Evolutionary conservation across 1,140 invertebrate genomes (phyloP).

Genomic region (Ceratina australensis): DNA sequence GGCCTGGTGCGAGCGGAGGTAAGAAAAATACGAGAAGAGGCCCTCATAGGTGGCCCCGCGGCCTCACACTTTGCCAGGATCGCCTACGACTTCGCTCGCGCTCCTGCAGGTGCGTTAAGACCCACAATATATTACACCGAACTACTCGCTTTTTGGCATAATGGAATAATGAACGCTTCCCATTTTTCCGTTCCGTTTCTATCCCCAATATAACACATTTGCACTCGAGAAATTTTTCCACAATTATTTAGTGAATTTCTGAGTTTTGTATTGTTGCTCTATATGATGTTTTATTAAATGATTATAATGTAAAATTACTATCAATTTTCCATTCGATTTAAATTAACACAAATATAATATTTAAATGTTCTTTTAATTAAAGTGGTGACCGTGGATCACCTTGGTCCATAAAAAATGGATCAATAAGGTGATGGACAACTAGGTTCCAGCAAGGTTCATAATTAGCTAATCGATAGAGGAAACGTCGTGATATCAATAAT

Average conservation of each 20-base stretch:
- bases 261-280: too few species aligned
- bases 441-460: too few species aligned
- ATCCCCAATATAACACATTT: neutral
- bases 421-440: too few species aligned
- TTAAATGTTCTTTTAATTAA: too few species aligned
- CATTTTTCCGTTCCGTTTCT: constrained; percentile 10
- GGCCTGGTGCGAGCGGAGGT: constrained; percentile 48
- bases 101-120: constrained; percentile 50
- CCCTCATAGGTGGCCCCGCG: constrained; percentile 64
- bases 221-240: too few species aligned
- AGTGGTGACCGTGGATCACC: too few species aligned
- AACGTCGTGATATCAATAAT: neutral
- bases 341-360: too few species aligned
- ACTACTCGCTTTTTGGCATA: constrained; percentile 40
- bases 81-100: constrained; percentile 56
- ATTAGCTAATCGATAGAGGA: neutral
- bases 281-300: too few species aligned
- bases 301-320: too few species aligned
- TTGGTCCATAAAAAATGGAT: too few species aligned
- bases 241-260: too few species aligned
- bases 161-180: constrained; percentile 55
- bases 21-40: constrained; percentile 58
- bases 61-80: constrained; percentile 59
- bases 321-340: too few species aligned
- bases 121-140: constrained; percentile 53